Conservation (phyloP, 2,888 invertebrate species). For the Ceramica pisi region DNA sequence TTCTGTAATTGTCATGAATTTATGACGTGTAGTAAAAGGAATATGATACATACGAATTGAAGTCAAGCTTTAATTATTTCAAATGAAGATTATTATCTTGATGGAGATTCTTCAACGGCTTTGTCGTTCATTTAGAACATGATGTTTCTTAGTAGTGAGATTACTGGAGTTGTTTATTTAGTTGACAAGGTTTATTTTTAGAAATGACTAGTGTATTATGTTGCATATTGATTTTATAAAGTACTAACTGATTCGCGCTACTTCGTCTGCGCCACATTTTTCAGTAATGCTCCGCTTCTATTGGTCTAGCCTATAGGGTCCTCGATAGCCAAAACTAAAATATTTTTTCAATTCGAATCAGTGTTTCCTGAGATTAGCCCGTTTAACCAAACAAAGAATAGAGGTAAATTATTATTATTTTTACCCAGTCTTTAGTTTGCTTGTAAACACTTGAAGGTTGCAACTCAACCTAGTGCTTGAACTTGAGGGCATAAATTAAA, state of each 20-base stretch:
- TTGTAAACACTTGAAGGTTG: background rate
- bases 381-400: too few relatives aligned
- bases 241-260: too few relatives aligned
- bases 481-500: background rate
- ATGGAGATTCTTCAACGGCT: constrained; percentile 26
- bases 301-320: too few relatives aligned
- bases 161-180: constrained; percentile 10
- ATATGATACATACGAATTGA: constrained; percentile 30
- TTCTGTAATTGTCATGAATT: constrained; percentile 32
- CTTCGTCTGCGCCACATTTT: too few relatives aligned
- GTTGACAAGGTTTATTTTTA: constrained; percentile 30
- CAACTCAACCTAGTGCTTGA: background rate
- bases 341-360: too few relatives aligned
- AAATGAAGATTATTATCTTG: constrained; percentile 48
- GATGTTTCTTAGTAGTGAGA: constrained; percentile 29
- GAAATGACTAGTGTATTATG: constrained; percentile 15
- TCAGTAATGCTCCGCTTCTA: too few relatives aligned
- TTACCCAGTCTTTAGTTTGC: too few relatives aligned
- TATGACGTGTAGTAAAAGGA: constrained; percentile 33
- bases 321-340: too few relatives aligned
- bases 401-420: too few relatives aligned
- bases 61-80: constrained; percentile 48
- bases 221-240: background rate
- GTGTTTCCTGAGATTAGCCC: too few relatives aligned
- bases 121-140: constrained; percentile 7